Base-by-base conservation (phyloP, 2,888 invertebrate genomes). In the Leptinotarsa haldemani region DNA sequence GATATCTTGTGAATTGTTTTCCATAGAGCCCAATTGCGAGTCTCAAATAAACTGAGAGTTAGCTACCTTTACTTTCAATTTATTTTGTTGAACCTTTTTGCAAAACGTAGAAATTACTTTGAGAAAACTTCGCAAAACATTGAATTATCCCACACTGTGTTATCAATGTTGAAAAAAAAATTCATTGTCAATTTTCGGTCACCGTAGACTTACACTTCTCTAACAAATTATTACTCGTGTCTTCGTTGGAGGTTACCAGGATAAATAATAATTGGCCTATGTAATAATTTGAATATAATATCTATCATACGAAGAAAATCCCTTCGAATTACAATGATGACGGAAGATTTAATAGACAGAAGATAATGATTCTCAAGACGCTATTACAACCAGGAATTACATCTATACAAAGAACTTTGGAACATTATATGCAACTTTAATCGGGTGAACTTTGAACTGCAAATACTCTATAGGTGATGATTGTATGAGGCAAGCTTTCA, bases 381-480 rank as follows among this genome's bases (percentile, higher is more conserved):
- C 22, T 22, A 50, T 50, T 25, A 56, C 63, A 69, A 69, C 47
- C 50, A 22, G 69, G 50, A 61, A 69, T 69, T 63, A 69, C 30
- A 64, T 16, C 20, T 22, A 22, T 58, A 61, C 69, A 69, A 40
- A 64, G 53, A 69, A 47, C 50, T 64, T 18, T 50, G 20, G n/a
- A 63, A 63, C 63, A 63, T 64, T 64, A 48, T 63, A 50, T 50
- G 50, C 50, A 25, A 47, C 69, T 58, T 63, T 69, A 48, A 69
- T 69, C 63, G 50, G 52, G n/a, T 69, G 69, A 69, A 50, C 69
- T 69, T 5, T 69, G 69, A 69, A 69, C 69, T 50, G 9, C 20
- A 15, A 63, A 63, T 69, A 63, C 50, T 48, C 13, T 5, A 61
- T 25, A 4, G n/a, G 7, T 40, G 30, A 61, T 61, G 16, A 30